Evolutionary conservation across 2,888 invertebrate genomes (phyloP), one percentile per base, ranked within the genome.

Genomic region (Brassicogethes aeneus): DNA sequence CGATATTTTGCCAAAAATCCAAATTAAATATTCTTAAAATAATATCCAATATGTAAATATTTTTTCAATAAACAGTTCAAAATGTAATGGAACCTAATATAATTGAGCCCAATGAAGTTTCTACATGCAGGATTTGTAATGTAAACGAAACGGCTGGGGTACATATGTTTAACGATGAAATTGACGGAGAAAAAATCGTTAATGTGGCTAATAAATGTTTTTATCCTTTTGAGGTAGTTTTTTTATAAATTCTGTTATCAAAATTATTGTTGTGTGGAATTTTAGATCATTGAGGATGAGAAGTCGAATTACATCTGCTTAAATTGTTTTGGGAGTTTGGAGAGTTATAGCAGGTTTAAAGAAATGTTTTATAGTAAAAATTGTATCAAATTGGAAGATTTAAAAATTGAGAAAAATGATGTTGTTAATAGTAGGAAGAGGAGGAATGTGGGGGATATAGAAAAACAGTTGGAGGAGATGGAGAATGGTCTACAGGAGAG

Each of bases 151-250:
- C n/a, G n/a, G n/a, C n/a, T n/a, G n/a, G n/a, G n/a, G n/a, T n/a
- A n/a, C n/a, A n/a, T n/a, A n/a, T n/a, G n/a, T n/a, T n/a, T n/a
- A n/a, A n/a, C n/a, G n/a, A n/a, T n/a, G n/a, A n/a, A n/a, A n/a
- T n/a, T n/a, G n/a, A n/a, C n/a, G n/a, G n/a, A n/a, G n/a, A n/a
- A n/a, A n/a, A n/a, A n/a, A n/a, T n/a, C n/a, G n/a, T n/a, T n/a
- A n/a, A n/a, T n/a, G n/a, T n/a, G n/a, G n/a, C n/a, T n/a, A 39
- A 17, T 14, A 1, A 41, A 36, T 17, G 10, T 37, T 39, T n/a
- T 30, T 23, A 5, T 23, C 15, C 16, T 15, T 13, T 30, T 35
- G 5, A 23, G 23, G 23, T 23, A 23, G 10, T n/a, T n/a, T n/a
- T n/a, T n/a, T n/a, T n/a, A n/a, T n/a, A n/a, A n/a, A n/a, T n/a